Conservation (phyloP, 2,888 invertebrate species). For the Xestia c-nigrum region DNA sequence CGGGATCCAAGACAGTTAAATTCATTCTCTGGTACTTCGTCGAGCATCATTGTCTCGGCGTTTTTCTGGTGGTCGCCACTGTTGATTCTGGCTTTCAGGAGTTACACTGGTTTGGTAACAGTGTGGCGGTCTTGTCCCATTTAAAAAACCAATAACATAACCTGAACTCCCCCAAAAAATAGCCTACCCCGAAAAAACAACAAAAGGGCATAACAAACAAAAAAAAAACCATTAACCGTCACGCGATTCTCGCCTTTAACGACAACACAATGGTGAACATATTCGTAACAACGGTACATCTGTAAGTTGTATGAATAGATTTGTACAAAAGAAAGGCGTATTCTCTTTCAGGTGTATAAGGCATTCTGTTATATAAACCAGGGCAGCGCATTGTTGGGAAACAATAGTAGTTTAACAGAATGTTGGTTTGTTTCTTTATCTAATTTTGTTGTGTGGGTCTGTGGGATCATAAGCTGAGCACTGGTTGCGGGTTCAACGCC, state of each 20-base stretch:
- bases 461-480: not conserved
- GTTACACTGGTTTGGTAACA: too few relatives aligned
- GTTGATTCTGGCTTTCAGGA: too few relatives aligned
- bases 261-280: conserved; percentile 61
- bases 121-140: too few relatives aligned
- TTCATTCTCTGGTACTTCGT: too few relatives aligned
- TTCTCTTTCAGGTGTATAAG: conserved; percentile 58
- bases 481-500: not conserved
- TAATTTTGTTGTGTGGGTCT: conserved; percentile 26
- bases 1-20: too few relatives aligned
- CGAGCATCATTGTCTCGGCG: too few relatives aligned
- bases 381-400: conserved; percentile 60
- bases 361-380: conserved; percentile 58
- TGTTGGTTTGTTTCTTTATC: conserved; percentile 51
- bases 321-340: conserved; percentile 60
- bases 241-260: conserved; percentile 64
- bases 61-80: too few relatives aligned
- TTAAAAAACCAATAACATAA: not conserved
- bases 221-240: conserved; percentile 61
- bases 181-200: conserved; percentile 24
- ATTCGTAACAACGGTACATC: conserved; percentile 61
- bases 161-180: conserved; percentile 5
- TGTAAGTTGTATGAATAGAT: conserved; percentile 64
- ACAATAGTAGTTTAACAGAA: conserved; percentile 61
- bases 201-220: conserved; percentile 45